Conservation (phyloP, 1,140 invertebrate genomes). For the Copidosoma floridanum region DNA sequence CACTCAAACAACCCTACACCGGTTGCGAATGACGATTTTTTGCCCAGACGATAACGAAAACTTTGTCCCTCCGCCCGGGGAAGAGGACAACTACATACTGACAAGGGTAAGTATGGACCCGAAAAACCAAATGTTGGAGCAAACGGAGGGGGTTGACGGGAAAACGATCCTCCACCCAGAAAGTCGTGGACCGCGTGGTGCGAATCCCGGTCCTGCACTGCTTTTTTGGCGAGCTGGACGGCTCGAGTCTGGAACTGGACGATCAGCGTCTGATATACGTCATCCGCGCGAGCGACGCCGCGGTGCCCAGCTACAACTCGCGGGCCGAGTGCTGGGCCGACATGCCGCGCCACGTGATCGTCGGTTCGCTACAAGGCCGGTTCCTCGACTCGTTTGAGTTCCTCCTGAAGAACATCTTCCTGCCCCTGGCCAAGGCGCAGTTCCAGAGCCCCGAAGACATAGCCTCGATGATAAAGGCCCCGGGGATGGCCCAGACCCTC, state of each 20-base stretch:
- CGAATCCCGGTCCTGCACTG: slow-evolving; percentile 67
- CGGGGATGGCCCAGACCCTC: slow-evolving; percentile 14
- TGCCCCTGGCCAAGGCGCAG: slow-evolving; percentile 56
- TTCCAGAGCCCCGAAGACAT: slow-evolving; percentile 40
- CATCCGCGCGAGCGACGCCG: slow-evolving; percentile 60
- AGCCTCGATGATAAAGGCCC: not conserved
- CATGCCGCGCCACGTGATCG: slow-evolving; percentile 65
- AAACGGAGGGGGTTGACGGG: no score
- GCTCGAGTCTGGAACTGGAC: slow-evolving; percentile 45
- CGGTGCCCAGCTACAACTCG: slow-evolving; percentile 59
- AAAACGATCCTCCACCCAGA: slow-evolving; percentile 51
- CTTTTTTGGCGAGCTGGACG: slow-evolving; percentile 63
- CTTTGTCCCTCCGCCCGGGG: slow-evolving; percentile 44
- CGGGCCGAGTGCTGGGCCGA: slow-evolving; percentile 55
- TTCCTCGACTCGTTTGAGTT: slow-evolving; percentile 59
- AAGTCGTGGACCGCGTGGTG: slow-evolving; percentile 65
- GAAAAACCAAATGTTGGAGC: no score
- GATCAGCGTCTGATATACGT: slow-evolving; percentile 67
- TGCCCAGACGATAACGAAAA: no score
- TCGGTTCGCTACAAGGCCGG: slow-evolving; percentile 61
- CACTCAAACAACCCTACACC: no score
- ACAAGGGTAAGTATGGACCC: slow-evolving; percentile 38
- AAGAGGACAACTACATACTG: slow-evolving; percentile 55
- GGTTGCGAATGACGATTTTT: no score
- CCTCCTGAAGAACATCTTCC: slow-evolving; percentile 56